Conservation (phyloP, 2,888 invertebrate genomes). For the Cerastis leucographa region DNA sequence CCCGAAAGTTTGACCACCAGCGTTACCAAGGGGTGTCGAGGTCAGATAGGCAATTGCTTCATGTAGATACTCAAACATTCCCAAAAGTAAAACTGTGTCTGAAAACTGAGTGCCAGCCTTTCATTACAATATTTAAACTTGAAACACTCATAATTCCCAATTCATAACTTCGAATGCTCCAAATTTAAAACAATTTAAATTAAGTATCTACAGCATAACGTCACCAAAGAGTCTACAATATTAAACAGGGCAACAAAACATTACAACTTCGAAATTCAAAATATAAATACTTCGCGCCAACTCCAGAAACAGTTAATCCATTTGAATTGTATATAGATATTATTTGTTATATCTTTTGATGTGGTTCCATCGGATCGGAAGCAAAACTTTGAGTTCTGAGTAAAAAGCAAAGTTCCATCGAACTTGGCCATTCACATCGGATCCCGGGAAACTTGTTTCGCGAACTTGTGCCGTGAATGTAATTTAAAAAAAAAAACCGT, state of each 20-base stretch:
- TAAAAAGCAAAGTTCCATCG: conserved; percentile 74
- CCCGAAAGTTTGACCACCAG: neutral
- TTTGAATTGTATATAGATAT: conserved; percentile 61
- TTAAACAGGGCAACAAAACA: conserved; percentile 43
- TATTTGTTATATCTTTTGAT: conserved; percentile 69
- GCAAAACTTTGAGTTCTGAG: conserved; percentile 68
- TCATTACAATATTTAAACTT: neutral
- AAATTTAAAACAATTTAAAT: neutral
- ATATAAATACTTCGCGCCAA: conserved; percentile 50
- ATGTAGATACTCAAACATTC: too few relatives aligned
- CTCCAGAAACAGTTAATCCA: conserved; percentile 63
- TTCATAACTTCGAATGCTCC: neutral
- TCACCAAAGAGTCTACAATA: conserved; percentile 12
- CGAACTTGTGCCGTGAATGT: conserved; percentile 73
- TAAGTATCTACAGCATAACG: neutral
- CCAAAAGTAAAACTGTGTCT: too few relatives aligned
- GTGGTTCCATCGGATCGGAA: conserved; percentile 72
- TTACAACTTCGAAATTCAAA: conserved; percentile 54
- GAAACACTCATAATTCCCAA: neutral
- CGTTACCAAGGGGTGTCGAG: neutral
- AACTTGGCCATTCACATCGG: conserved; percentile 74
- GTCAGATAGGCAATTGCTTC: neutral
- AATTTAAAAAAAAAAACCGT: conserved; percentile 68
- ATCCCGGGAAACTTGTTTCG: conserved; percentile 69
- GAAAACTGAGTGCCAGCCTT: neutral